A percentile compares a stretch with the other conserved stretches of the same genome.
These are phyloP conservation scores for Liposcelis brunnea DNA, from an alignment of 2,888 invertebrate species.

Conservation along the genomic window DNA sequence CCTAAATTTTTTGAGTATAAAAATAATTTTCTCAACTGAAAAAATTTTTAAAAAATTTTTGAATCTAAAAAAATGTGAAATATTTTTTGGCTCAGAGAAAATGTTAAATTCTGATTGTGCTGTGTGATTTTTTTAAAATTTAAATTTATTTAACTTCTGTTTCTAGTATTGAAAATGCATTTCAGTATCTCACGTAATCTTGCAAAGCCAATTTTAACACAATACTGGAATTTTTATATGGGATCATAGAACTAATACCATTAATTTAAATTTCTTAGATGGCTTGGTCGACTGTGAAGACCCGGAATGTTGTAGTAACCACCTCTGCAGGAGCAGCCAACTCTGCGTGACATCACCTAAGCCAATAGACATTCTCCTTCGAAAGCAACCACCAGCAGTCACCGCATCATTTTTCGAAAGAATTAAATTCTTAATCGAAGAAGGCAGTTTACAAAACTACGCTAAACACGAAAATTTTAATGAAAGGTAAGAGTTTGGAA, in stretches of 20 bases:
- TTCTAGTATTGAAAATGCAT: too few relatives aligned
- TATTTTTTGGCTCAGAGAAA: not conserved
- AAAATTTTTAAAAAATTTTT: slow-evolving; percentile 9
- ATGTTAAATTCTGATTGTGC: slow-evolving; percentile 12
- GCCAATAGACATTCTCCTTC: slow-evolving; percentile 84
- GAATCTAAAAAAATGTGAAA: slow-evolving; percentile 2
- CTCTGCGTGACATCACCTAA: slow-evolving; percentile 89
- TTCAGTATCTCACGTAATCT: too few relatives aligned
- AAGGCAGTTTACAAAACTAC: slow-evolving; percentile 94
- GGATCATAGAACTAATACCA: too few relatives aligned
- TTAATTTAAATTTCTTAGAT: slow-evolving; percentile 41
- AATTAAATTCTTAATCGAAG: slow-evolving; percentile 96
- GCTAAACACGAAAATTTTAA: slow-evolving; percentile 91
- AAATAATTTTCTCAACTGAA: too few relatives aligned
- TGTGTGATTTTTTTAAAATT: too few relatives aligned
- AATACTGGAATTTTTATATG: too few relatives aligned
- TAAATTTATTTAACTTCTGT: too few relatives aligned
- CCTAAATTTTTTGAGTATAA: too few relatives aligned
- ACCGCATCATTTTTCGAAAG: slow-evolving; percentile 96
- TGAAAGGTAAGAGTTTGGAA: slow-evolving; percentile 87
- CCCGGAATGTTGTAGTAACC: slow-evolving; percentile 86
- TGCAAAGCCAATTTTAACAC: too few relatives aligned
- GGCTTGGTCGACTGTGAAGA: slow-evolving; percentile 95
- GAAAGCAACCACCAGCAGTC: slow-evolving; percentile 91
- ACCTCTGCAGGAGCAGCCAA: slow-evolving; percentile 67